Evolutionary conservation across 2,113 vertebrate species (phyloP), one percentile per base, ranked within the genome.

Genomic region (Ramphastos sulfuratus): DNA sequence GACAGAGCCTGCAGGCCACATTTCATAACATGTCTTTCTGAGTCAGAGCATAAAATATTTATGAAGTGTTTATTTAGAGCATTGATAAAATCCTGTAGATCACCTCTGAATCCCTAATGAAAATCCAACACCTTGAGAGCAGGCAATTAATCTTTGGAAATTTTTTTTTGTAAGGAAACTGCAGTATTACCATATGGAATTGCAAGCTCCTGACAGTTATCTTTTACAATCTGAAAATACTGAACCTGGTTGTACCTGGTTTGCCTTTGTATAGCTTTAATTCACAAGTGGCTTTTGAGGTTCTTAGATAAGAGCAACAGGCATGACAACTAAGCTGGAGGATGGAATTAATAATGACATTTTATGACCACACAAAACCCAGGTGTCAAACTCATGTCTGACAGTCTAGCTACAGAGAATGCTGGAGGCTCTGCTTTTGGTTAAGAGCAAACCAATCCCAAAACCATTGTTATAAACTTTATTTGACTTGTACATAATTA

Each of bases 31-130:
- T 71, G 91, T 59, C 64, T 91, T 77, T 72, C 93, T 95, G 89
- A 97, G 94, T 95, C 82, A 96, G 60, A 93, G 87, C 94, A 95
- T 96, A 87, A 96, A 95, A 96, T 97, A 95, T 95, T 97, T 97
- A 96, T 95, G 90, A 96, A 97, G 78, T 90, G 92, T 97, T 98
- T 97, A 96, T 97, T 97, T 96, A 96, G 91, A 95, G 95, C 93
- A 96, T 66, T 96, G 95, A 95, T 95, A 98, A 98, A 97, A 97
- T 95, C 90, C 74, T 78, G 69, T 59, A 83, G 88, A 95, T 87
- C 80, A 94, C 94, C 86, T 92, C 96, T 78, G 79, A 93, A 92
- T 95, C 91, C 91, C 86, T 94, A 81, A 82, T 74, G 92, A 89
- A 96, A 93, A 76, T 46, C 77, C 88, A 97, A 71, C 85, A 90